Percentiles rank a stretch among this genome's conserved stretches.
phyloP scores from a whole-genome alignment of 2,888 invertebrate genomes.

The Lysandra coridon region DNA sequence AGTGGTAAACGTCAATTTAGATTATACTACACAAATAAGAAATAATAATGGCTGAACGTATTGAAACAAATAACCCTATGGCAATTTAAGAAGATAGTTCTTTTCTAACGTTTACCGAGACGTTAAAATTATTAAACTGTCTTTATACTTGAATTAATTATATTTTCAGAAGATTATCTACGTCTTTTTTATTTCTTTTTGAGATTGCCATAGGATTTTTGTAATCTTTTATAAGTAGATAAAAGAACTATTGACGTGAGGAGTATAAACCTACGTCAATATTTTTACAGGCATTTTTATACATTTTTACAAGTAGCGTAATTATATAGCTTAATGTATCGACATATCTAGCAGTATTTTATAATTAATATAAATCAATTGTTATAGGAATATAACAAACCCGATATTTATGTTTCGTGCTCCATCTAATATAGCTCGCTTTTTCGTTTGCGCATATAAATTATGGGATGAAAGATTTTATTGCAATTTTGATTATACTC shows the following conservation, averaged over 20 bases:
- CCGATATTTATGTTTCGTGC: neutral
- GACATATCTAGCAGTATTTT: conserved; percentile 25
- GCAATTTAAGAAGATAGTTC: neutral
- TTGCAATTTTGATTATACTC: neutral
- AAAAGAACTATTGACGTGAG: neutral
- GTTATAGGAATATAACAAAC: neutral
- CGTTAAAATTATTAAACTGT: neutral
- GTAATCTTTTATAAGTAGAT: neutral
- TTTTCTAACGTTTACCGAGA: neutral
- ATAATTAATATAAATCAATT: conserved; percentile 14
- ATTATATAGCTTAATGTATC: conserved; percentile 25
- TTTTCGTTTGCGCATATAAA: neutral
- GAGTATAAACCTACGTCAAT: neutral
- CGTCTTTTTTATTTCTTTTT: neutral
- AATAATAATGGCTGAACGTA: neutral
- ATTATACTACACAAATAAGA: neutral
- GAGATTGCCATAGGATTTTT: neutral
- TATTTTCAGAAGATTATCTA: neutral
- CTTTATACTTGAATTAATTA: neutral
- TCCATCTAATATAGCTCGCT: neutral
- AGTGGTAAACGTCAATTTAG: neutral
- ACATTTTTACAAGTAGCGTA: conserved; percentile 23
- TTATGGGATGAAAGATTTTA: neutral
- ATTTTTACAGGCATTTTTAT: conserved; percentile 29
- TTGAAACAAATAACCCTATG: neutral